Evolutionary conservation across 1,140 invertebrate genomes (phyloP).

Genomic region (Sesamia nonagrioides): DNA sequence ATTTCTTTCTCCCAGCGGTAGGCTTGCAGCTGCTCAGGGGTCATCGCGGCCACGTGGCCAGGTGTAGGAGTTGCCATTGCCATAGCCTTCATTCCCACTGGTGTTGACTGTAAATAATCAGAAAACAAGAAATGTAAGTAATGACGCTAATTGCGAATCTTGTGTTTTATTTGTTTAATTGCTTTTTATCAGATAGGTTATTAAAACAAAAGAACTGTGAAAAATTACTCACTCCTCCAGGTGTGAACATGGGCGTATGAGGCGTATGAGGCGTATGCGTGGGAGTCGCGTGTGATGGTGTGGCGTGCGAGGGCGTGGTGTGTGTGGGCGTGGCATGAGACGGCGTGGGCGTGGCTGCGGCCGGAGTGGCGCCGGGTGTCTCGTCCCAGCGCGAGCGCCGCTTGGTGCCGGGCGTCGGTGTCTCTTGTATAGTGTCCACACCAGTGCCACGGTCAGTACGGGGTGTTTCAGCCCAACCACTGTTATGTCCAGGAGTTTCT

Average conservation of each 20-base stretch:
- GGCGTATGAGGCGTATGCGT: constrained; percentile 69
- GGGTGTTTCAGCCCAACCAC: constrained; percentile 99
- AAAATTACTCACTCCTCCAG: constrained; percentile 89
- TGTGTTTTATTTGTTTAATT: no score
- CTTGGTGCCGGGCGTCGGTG: constrained; percentile 97
- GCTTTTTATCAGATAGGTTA: no score
- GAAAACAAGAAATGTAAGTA: neutral
- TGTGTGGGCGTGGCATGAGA: constrained; percentile 90
- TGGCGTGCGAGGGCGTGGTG: constrained; percentile 89
- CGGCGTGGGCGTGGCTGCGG: constrained; percentile 92
- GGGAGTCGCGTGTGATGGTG: constrained; percentile 83
- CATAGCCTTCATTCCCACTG: constrained; percentile 98
- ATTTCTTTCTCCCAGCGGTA: constrained; percentile 99
- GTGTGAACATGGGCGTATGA: constrained; percentile 89
- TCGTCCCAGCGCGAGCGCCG: constrained; percentile 98
- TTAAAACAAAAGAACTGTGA: constrained; percentile 6
- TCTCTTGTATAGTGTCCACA: constrained; percentile 95
- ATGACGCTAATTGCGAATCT: neutral
- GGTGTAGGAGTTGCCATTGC: constrained; percentile 99
- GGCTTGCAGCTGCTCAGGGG: constrained; percentile 99
- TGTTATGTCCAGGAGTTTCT: constrained; percentile 98
- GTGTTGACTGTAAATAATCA: constrained; percentile 92
- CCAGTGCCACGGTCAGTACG: constrained; percentile 95
- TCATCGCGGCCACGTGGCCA: constrained; percentile 98
- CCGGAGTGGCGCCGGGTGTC: constrained; percentile 93